Conservation (phyloP, 92 coral and sea anemone genomes). For the Porites rus region DNA sequence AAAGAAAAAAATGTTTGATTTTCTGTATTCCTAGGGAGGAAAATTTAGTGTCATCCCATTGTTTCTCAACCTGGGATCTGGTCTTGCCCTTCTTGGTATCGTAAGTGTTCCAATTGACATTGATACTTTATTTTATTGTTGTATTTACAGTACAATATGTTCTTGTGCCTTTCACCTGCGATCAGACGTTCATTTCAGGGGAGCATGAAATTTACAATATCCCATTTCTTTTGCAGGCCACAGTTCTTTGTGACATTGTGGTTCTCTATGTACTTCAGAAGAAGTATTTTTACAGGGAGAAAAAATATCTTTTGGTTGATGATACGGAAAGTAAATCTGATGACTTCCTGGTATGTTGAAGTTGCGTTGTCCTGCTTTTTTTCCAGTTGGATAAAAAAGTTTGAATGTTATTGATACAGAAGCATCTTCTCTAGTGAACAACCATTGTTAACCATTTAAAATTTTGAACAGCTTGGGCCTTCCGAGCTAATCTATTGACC, state of each 20-base stretch:
- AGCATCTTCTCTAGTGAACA: no score
- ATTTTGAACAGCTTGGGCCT: no score
- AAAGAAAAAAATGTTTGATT: no score
- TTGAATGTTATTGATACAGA: no score
- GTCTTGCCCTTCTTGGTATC: conserved; percentile 86
- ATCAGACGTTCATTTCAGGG: background rate
- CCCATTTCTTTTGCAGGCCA: conserved; percentile 66
- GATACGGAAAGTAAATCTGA: conserved; percentile 42
- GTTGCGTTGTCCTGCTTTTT: background rate
- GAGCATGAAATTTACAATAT: background rate
- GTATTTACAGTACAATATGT: no score
- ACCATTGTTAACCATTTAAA: no score
- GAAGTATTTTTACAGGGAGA: conserved; percentile 77
- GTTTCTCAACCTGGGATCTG: conserved; percentile 92
- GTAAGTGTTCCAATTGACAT: conserved; percentile 56
- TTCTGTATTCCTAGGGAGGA: conserved; percentile 70
- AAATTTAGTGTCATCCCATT: conserved; percentile 89
- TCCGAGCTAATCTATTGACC: no score
- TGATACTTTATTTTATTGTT: background rate
- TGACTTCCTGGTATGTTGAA: conserved; percentile 7
- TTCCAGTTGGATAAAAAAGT: background rate
- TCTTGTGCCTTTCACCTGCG: background rate
- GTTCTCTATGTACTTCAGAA: conserved; percentile 80
- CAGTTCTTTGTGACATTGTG: conserved; percentile 86
- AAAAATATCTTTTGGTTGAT: conserved; percentile 82